Base-by-base conservation (phyloP, 2,113 vertebrate species). In the Gadus chalcogrammus region DNA sequence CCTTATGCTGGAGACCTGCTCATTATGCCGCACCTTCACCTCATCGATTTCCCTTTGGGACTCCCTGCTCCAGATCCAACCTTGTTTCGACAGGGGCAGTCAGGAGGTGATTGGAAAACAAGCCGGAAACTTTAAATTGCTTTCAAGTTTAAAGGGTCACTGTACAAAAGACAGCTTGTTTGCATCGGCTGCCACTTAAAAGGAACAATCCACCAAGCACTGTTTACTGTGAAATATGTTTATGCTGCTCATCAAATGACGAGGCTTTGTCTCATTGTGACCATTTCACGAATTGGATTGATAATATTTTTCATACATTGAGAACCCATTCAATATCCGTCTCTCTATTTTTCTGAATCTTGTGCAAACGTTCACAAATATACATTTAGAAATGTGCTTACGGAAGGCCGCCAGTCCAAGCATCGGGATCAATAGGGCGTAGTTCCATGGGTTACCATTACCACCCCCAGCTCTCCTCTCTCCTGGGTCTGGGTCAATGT, bases 21-120 rank as follows among this genome's bases (percentile, higher is more conserved):
- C 88, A 15, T 85, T 82, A 67, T 90, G 95, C 1, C 93, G 91
- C 27, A 82, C 81, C 85, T 89, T 95, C 60, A 92, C 92, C 64
- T 82, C 90, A 59, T 93, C 91, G 84, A 97, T 95, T 86, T 99
- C 95, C 82, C 89, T 94, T 66, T 96, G 91, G 38, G 94, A 95
- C 73, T 99, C 96, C 72, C 93, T 94, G 68, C 93, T 95, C 97
- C 97, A 99, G 84, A 99, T 97, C 96, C 96, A 99, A 48, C 71
- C 97, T 97, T 99, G 80, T 64, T 4, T 64, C 4, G 15, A 28
- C 3, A 20, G 27, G 35, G 35, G n/a, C 28, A 35, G 28, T 15
- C 24, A n/a, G 12, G 42, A 48, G n/a, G 15, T 58, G 16, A 16
- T 13, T 13, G 55, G 55, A 5, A 58, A 16, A 58, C 55, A 58